phyloP scores from a whole-genome alignment of 2,113 vertebrate species.

The Turnix velox region DNA sequence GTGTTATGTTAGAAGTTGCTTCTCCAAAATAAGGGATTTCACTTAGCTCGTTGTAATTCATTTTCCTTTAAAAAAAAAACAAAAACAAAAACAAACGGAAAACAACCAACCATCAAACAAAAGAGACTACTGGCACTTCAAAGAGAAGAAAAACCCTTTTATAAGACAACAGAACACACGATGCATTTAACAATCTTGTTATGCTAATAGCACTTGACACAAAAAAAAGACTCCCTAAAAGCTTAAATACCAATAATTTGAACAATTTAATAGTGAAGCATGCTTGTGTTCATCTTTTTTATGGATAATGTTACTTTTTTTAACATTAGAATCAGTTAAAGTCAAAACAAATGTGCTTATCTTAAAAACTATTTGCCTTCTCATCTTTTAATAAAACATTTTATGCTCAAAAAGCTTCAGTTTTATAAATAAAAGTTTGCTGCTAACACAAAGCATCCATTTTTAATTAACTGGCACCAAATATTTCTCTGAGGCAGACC shows the following conservation, averaged over 20 bases:
- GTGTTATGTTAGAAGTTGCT: slow-evolving; percentile 85
- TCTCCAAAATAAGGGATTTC: slow-evolving; percentile 88
- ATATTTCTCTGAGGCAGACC: background rate
- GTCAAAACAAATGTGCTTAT: background rate
- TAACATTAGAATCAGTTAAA: background rate
- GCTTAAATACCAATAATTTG: background rate
- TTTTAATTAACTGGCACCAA: background rate
- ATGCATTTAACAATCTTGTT: background rate
- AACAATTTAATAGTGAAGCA: background rate
- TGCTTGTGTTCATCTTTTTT: background rate
- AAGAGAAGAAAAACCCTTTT: background rate
- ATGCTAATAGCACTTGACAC: background rate
- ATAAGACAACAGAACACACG: background rate
- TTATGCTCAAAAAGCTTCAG: background rate
- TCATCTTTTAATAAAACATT: background rate
- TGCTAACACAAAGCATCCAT: background rate
- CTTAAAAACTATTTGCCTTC: background rate
- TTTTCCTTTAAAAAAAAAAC: slow-evolving; percentile 74
- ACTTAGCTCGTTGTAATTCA: slow-evolving; percentile 94
- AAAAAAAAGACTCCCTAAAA: background rate
- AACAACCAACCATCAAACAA: background rate
- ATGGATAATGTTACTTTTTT: background rate
- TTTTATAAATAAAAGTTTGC: background rate
- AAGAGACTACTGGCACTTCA: background rate
- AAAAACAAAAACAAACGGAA: too few species aligned